Percentiles rank a stretch among this genome's conserved stretches.
Evolutionary conservation across 2,797 vertebrate genomes (phyloP).

Genomic region (Serranus cabrilla): DNA sequence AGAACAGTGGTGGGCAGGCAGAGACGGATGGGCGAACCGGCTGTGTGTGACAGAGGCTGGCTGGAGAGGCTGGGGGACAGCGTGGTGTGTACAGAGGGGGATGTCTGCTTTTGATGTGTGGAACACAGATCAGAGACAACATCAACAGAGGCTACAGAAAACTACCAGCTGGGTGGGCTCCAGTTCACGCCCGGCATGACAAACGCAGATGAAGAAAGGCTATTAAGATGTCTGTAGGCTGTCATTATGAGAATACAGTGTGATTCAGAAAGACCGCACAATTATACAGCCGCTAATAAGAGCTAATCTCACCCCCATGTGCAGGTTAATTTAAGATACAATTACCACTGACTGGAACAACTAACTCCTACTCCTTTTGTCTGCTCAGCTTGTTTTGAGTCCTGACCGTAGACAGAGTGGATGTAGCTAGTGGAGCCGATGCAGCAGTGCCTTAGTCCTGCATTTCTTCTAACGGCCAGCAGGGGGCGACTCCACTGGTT

Average conservation of each 20-base stretch:
- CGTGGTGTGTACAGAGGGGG: conserved; percentile 4
- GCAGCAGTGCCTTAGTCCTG: too few relatives aligned
- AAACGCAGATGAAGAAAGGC: conserved; percentile 56
- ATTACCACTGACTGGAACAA: background rate
- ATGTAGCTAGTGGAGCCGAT: too few relatives aligned
- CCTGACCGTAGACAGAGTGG: background rate
- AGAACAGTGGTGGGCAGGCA: conserved; percentile 46
- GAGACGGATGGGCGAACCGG: conserved; percentile 60
- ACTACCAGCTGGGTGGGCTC: conserved; percentile 37
- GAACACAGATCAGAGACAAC: conserved; percentile 61
- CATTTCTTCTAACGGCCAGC: too few relatives aligned
- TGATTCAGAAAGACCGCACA: conserved; percentile 8
- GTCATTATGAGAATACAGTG: conserved; percentile 25
- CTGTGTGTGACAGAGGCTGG: conserved; percentile 69
- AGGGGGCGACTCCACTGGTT: too few relatives aligned
- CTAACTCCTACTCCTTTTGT: background rate
- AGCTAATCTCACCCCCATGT: conserved; percentile 30
- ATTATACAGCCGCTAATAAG: conserved; percentile 27
- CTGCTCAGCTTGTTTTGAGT: background rate
- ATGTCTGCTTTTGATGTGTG: conserved; percentile 67
- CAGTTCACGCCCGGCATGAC: conserved; percentile 32
- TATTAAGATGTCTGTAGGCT: conserved; percentile 27
- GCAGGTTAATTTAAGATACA: conserved; percentile 26
- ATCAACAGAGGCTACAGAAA: conserved; percentile 59
- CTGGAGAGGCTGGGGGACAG: conserved; percentile 33